Evolutionary conservation across 2,888 invertebrate species (phyloP), one percentile per base, ranked within the genome.

Genomic region (Hyposoter dolosus): DNA sequence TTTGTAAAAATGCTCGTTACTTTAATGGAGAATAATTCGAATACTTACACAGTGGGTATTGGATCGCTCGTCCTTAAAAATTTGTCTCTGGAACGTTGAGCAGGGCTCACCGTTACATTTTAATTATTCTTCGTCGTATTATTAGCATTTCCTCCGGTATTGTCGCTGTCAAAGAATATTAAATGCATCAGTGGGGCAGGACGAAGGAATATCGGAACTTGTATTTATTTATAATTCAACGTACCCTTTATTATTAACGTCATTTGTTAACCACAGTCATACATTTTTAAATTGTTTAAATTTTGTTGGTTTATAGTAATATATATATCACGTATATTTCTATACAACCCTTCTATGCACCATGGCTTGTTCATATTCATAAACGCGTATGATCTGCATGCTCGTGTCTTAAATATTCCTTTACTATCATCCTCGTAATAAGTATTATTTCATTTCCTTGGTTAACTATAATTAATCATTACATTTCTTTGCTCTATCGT

Each of bases 211-310:
- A 2, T 12, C 15, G 56, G 28, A 17, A 45, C 28, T 5, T 50
- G 66, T 23, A 66, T 81, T 85, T 74, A 83, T 75, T 85, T 93
- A 93, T 92, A 93, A 93, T 93, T 93, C 93, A 93, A 93, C 91
- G 89, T 90, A 91, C 91, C 92, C 90, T 93, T 93, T 93, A 93
- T 93, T 92, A 89, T 91, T 90, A 92, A 90, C 89, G 88, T 92
- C 91, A 91, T 90, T 91, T 90, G 88, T 93, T 90, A 92, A 93
- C 91, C 92, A 92, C 91, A 91, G 91, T 92, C 88, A 89, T 91
- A 89, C 89, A 88, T 88, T 71, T 28, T 79, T 43, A 60, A 66
- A 75, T 83, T 79, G 72, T 88, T 88, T 63, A 84, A 88, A 88
- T 88, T 76, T 79, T 50, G 40, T 40, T 89, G 89, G 87, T 90